A percentile compares a stretch with the other conserved stretches of the same genome.
phyloP scores from a whole-genome alignment of 1,140 invertebrate genomes.

The Hesperophylax magnus region DNA sequence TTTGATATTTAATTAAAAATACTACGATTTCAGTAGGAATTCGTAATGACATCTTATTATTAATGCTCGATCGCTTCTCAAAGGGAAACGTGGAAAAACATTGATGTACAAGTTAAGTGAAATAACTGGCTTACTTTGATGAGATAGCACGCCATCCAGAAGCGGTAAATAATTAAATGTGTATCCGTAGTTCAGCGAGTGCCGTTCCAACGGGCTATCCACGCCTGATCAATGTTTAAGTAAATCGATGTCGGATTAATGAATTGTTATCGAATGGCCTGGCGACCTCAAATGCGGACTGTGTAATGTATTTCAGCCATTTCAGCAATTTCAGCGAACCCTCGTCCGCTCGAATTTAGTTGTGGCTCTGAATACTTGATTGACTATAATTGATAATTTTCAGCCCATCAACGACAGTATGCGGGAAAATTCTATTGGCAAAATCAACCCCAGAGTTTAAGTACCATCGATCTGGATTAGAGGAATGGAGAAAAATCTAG shows the following conservation, averaged over 20 bases:
- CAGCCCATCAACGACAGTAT: no score
- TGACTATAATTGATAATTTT: background rate
- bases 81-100: background rate
- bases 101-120: no score
- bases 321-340: background rate
- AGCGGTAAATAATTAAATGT: constrained; percentile 13
- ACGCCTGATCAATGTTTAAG: constrained; percentile 2
- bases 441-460: no score
- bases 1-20: no score
- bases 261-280: constrained; percentile 10
- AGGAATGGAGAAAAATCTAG: no score
- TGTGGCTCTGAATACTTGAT: constrained; percentile 6
- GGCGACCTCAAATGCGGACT: no score
- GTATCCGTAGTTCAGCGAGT: background rate
- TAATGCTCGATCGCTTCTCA: background rate
- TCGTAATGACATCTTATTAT: background rate
- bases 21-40: no score
- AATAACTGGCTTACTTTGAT: background rate
- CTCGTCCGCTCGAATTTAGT: background rate
- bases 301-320: background rate
- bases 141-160: background rate
- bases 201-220: background rate
- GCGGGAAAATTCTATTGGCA: no score
- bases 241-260: constrained; percentile 15
- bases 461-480: no score